Base-by-base conservation (phyloP, 2,888 invertebrate genomes). In the Caenorhabditis sp. region DNA sequence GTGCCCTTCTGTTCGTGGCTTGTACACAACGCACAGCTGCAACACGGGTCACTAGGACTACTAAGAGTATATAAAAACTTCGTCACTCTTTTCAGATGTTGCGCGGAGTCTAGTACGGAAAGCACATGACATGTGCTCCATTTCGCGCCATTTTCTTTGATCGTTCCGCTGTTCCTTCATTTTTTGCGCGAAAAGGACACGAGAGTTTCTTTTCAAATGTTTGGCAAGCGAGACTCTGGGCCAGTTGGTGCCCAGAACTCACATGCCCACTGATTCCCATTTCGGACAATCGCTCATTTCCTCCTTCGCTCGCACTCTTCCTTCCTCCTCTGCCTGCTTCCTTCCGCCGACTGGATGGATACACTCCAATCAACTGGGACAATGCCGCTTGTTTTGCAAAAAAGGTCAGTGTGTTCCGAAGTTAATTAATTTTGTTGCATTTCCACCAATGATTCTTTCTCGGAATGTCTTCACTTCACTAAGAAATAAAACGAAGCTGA, bases 211-310 rank as follows among this genome's bases (percentile, higher is more conserved):
- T 55, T 55, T 18, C 44, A 72, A 58, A 72, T 53, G 76, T 61
- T 76, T 51, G 67, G 40, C 40, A 13, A 40, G 40, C 60, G 32
- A 65, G 58, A 47, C 58, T 56, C 51, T 55, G 40, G 15, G 67
- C 65, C 51, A 67, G 65, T 53, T 60, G 67, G 65, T 51, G 53
- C 53, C 58, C 22, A 64, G 40, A 53, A 64, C 35, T 9, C 64
- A 72, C 53, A 72, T 56, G 71, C 47, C 24, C 71, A 71, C 71
- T 53, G 71, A 71, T 72, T 56, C 60, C 76, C 76, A 67, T 76
- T 76, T 76, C 51, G 61, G 53, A 76, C 67, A 67, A 61, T 60
- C 60, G 67, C 67, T 68, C 77, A 77, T 64, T 77, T 69, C 62
- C 68, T 68, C 24, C 28, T n/a, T 28, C 68, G 61, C 24, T 77